phyloP scores from a whole-genome alignment of 2,888 invertebrate genomes.

The Platycheirus rosarum region DNA sequence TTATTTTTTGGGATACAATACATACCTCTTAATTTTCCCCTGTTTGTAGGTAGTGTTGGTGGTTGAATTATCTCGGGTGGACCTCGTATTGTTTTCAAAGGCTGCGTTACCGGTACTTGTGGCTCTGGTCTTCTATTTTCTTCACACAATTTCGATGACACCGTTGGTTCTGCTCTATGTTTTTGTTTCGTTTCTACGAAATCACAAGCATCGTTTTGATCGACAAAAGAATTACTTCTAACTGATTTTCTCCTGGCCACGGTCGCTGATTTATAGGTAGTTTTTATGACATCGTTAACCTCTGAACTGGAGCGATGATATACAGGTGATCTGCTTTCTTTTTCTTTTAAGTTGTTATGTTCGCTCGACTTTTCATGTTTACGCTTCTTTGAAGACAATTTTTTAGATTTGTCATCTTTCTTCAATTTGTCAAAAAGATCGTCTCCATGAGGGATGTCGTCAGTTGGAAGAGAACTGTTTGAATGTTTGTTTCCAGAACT shows the following conservation, averaged over 20 bases:
- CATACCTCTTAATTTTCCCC: conserved; percentile 78
- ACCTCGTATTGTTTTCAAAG: conserved; percentile 46
- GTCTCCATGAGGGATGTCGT: neutral
- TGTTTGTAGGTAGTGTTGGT: conserved; percentile 77
- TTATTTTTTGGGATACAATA: neutral
- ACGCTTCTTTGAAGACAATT: neutral
- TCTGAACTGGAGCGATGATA: conserved; percentile 4
- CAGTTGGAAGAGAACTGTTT: neutral
- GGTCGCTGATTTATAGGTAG: conserved; percentile 25
- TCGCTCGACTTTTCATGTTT: neutral
- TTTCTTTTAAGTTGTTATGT: conserved; percentile 3
- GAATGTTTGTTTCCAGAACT: conserved; percentile 10
- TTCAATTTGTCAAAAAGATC: conserved; percentile 38
- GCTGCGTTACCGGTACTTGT: neutral
- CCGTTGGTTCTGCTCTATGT: neutral
- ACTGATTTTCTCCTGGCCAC: conserved; percentile 30
- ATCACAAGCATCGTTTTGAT: conserved; percentile 1
- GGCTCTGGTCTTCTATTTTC: neutral
- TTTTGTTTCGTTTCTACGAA: conserved; percentile 18
- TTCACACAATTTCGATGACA: neutral
- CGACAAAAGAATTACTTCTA: neutral
- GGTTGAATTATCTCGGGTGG: conserved; percentile 78
- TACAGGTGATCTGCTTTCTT: neutral
- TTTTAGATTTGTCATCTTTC: conserved; percentile 35
- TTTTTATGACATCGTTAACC: neutral